Base-by-base conservation (phyloP, 2,797 vertebrate genomes). In the Graptemys geographica region DNA sequence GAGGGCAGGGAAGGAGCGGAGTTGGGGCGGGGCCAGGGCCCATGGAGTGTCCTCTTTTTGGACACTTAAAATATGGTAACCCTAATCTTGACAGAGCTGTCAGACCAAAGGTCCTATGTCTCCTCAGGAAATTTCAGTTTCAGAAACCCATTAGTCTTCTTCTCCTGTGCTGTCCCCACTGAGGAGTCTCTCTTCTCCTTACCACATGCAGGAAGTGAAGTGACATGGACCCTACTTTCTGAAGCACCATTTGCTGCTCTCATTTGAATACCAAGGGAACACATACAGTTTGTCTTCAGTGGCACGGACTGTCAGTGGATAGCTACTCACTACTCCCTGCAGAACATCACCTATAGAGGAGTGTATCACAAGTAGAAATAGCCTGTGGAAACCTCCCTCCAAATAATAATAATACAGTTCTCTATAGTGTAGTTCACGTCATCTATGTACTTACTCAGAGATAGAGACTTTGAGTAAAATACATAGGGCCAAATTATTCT, bases 211-310 rank as follows among this genome's bases (percentile, higher is more conserved):
- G 25, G 74, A 78, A 78, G 44, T 4, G 11, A 94, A 76, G 0
- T 0, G 55, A 47, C 79, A 78, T 1, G 3, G 0, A 18, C n/a
- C 28, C 65, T 65, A 18, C 11, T 21, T 6, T 1, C 0, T 0
- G 1, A 15, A 41, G 27, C 11, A 25, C 1, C 44, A 5, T 37
- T 21, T 37, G 44, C 79, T 82, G 44, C 69, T 47, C 12, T 78
- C 79, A 28, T 57, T 44, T 33, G 69, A 37, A 62, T 0, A 16
- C 81, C 3, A 4, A 51, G 5, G 1, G 41, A 59, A n/a, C 72
- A 47, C 2, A n/a, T 41, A 23, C 0, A n/a, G 8, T 65, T n/a
- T 19, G 33, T 9, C 56, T 12, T 57, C 62, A 69, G 33, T 19
- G 62, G 8, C 33, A 37, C 62, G 5, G 18, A 21, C 16, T 19